Base-by-base conservation (phyloP, 2,888 invertebrate genomes). In the Idaea straminata region DNA sequence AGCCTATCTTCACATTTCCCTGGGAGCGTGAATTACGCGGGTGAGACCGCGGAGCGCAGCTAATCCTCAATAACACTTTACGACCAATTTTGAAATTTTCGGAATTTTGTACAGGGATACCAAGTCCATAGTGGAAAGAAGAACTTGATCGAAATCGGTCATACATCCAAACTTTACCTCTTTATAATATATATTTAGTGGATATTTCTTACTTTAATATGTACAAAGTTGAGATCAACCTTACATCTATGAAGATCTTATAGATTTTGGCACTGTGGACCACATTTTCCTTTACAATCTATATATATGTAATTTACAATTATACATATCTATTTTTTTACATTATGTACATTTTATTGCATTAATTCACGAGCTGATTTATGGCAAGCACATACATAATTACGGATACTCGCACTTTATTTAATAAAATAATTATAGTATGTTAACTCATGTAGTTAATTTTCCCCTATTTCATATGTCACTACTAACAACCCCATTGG, bases 191-290 rank as follows among this genome's bases (percentile, higher is more conserved):
- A 36, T 10, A 10, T 36, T 7, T 36, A 36, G 36, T 70, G 60
- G 63, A 61, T 68, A 67, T 68, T 66, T 65, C 74, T 73, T 67
- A 72, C 66, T 68, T 69, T 62, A 72, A 71, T 89, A 92, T 90
- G 83, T 91, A 91, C 91, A 91, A 65, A 81, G 83, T 85, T 92
- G 92, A 92, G 92, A 92, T 92, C 92, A 87, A 88, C 86, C 88
- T 91, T 89, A 91, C 64, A 72, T 79, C 80, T 84, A 83, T 84
- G 85, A 88, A 89, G 88, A 90, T 89, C 89, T 88, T 88, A 87
- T 76, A 84, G 81, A 88, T 86, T 91, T 92, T 92, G 92, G 92
- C 92, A 92, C 92, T 83, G 74, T 82, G 87, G 90, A 88, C 92
- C 92, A 91, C 91, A 87, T 80, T 79, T 80, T 74, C 69, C 65